phyloP scores from a whole-genome alignment of 2,888 invertebrate species.

The Spialia ferax region DNA sequence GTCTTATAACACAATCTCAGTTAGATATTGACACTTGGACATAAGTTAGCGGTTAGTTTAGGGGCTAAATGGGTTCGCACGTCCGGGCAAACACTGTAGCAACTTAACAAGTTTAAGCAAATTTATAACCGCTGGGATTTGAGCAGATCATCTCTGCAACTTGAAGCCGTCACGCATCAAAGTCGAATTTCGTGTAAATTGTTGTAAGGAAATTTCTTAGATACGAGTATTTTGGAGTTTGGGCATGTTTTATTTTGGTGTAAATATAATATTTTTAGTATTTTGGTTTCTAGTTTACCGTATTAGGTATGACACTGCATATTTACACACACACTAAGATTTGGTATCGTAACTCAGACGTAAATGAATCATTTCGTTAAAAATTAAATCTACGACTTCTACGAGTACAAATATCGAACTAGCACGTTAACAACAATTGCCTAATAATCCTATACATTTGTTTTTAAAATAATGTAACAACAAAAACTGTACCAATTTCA shows the following conservation, averaged over 20 bases:
- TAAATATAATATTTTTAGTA: neutral
- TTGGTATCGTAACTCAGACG: too few relatives aligned
- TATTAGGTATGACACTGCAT: neutral
- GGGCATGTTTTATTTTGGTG: neutral
- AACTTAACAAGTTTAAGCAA: slow-evolving; percentile 84
- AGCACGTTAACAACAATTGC: too few relatives aligned
- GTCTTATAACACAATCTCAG: slow-evolving; percentile 2
- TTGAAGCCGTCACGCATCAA: slow-evolving; percentile 29
- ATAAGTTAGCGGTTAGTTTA: slow-evolving; percentile 77
- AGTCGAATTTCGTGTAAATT: slow-evolving; percentile 20
- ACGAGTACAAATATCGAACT: too few relatives aligned
- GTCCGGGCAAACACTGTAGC: slow-evolving; percentile 81
- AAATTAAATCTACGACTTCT: too few relatives aligned
- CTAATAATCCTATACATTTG: too few relatives aligned
- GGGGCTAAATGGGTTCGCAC: slow-evolving; percentile 80
- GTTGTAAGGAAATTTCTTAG: neutral
- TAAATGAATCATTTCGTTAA: too few relatives aligned
- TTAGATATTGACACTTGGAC: slow-evolving; percentile 63
- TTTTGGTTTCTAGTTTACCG: neutral
- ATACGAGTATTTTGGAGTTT: neutral
- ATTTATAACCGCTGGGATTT: slow-evolving; percentile 78
- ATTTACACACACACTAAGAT: too few relatives aligned
- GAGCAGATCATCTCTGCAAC: slow-evolving; percentile 50
- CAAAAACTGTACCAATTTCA: neutral
- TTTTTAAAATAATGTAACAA: neutral